These are phyloP conservation scores for Meghimatium bilineatum DNA, from an alignment of 2,888 invertebrate species.

Conservation along the genomic window DNA sequence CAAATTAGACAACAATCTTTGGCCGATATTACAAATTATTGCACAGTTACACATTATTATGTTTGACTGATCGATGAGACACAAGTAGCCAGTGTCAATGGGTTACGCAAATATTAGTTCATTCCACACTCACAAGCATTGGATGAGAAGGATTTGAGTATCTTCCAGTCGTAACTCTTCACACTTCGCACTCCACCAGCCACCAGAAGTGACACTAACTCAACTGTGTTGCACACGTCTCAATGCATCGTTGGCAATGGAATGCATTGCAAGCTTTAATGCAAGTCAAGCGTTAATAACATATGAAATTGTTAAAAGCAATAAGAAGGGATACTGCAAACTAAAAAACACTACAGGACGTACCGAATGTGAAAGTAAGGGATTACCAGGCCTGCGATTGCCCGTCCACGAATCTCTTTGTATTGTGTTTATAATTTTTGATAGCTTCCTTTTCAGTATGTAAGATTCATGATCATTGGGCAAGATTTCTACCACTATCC, in stretches of 20 bases:
- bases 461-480: constrained; percentile 25
- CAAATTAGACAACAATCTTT: too few relatives aligned
- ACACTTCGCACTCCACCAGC: too few relatives aligned
- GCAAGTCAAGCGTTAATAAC: neutral
- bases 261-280: neutral
- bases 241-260: neutral
- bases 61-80: too few relatives aligned
- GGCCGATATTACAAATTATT: too few relatives aligned
- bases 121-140: too few relatives aligned
- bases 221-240: neutral
- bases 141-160: too few relatives aligned
- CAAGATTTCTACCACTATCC: neutral
- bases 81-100: too few relatives aligned
- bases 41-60: too few relatives aligned
- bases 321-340: neutral
- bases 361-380: constrained; percentile 11
- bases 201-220: too few relatives aligned
- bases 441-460: constrained; percentile 36
- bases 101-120: too few relatives aligned
- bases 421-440: constrained; percentile 48
- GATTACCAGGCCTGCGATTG: constrained; percentile 11
- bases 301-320: neutral
- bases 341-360: neutral
- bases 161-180: too few relatives aligned
- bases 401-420: constrained; percentile 40